Evolutionary conservation across 2,888 invertebrate genomes (phyloP).

Genomic region (Bombyx huttoni): DNA sequence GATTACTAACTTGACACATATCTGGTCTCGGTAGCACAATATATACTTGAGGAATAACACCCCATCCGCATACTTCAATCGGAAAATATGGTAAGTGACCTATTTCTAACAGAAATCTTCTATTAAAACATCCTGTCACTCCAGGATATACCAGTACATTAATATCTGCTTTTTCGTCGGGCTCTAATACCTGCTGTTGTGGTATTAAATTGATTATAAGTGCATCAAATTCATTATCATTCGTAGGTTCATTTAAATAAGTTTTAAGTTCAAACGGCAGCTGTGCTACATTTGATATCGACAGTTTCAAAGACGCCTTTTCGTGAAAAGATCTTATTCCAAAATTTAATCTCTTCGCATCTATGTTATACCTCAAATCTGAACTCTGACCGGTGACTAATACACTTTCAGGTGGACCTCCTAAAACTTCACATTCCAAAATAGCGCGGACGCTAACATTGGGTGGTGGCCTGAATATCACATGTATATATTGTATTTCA

Average conservation of each 20-base stretch:
- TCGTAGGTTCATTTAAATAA: slow-evolving; percentile 35
- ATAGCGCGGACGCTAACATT: slow-evolving; percentile 56
- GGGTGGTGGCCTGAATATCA: slow-evolving; percentile 55
- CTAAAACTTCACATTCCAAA: slow-evolving; percentile 66
- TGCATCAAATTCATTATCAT: slow-evolving; percentile 43
- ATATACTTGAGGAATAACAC: slow-evolving; percentile 73
- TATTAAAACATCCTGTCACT: slow-evolving; percentile 65
- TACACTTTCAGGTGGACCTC: slow-evolving; percentile 69
- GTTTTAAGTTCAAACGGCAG: slow-evolving; percentile 56
- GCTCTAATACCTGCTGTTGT: slow-evolving; percentile 39
- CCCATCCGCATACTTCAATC: slow-evolving; percentile 70
- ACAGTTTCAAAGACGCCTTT: slow-evolving; percentile 36
- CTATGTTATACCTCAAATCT: slow-evolving; percentile 59
- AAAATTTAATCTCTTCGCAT: slow-evolving; percentile 47
- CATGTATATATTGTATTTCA: slow-evolving; percentile 57
- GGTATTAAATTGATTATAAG: slow-evolving; percentile 60
- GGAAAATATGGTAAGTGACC: slow-evolving; percentile 66
- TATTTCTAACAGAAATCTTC: slow-evolving; percentile 61
- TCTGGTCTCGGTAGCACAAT: slow-evolving; percentile 55
- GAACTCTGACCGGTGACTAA: slow-evolving; percentile 64
- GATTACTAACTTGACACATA: slow-evolving; percentile 26
- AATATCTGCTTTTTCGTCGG: slow-evolving; percentile 46
- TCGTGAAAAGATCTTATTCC: slow-evolving; percentile 60
- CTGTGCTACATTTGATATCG: slow-evolving; percentile 62
- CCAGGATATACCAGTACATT: slow-evolving; percentile 67